These are phyloP conservation scores for Smutsia gigantea DNA, from an alignment of 2,797 vertebrate species.

Conservation along the genomic window DNA sequence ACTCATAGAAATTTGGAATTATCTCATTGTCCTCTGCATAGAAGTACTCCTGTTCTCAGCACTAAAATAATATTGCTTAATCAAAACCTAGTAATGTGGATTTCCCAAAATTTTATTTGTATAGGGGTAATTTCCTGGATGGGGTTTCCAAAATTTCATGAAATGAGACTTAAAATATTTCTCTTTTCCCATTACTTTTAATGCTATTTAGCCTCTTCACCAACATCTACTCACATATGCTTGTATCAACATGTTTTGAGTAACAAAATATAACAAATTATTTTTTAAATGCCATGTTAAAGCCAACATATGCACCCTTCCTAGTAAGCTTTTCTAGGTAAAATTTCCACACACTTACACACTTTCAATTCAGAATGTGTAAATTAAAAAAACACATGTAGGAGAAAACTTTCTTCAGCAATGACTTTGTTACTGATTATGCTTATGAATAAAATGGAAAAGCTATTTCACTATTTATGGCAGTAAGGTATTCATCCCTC, in stretches of 20 bases:
- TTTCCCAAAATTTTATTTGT: neutral
- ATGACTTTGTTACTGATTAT: neutral
- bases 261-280: neutral
- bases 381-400: neutral
- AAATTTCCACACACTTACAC: neutral
- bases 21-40: neutral
- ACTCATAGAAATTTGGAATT: neutral
- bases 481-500: neutral
- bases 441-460: conserved; percentile 16
- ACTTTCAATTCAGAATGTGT: neutral
- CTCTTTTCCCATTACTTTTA: neutral
- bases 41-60: neutral
- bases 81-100: neutral
- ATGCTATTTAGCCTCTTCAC: neutral
- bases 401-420: neutral
- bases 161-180: neutral
- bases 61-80: neutral
- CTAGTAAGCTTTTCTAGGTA: neutral
- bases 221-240: neutral
- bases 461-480: neutral
- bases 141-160: neutral
- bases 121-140: neutral
- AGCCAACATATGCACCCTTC: neutral
- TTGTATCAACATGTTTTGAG: neutral
- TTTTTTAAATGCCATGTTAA: neutral